Percentiles rank a stretch among this genome's conserved stretches.
phyloP scores from a whole-genome alignment of 2,797 vertebrate species.

The Anabacerthia variegaticeps region DNA sequence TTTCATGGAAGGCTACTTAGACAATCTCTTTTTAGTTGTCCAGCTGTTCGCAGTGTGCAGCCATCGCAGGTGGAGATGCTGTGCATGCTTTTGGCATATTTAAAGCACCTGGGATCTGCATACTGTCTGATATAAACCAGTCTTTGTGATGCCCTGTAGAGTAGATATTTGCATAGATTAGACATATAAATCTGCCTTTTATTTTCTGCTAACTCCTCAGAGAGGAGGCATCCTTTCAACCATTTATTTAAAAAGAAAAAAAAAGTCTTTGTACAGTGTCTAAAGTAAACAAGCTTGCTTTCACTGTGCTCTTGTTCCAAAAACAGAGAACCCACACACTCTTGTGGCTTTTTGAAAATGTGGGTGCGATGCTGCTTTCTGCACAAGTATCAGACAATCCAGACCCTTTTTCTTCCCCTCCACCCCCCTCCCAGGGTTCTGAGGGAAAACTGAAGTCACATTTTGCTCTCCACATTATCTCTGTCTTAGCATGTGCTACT shows the following conservation, averaged over 20 bases:
- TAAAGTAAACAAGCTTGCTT: constrained; percentile 67
- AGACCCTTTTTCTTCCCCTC: not conserved
- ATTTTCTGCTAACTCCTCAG: constrained; percentile 53
- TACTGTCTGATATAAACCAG: constrained; percentile 48
- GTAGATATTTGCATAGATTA: constrained; percentile 73
- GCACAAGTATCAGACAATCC: not conserved
- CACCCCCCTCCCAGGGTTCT: not conserved
- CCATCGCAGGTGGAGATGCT: constrained; percentile 50
- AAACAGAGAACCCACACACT: constrained; percentile 47
- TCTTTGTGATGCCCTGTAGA: constrained; percentile 64
- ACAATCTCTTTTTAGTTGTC: constrained; percentile 32
- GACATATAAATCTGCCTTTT: constrained; percentile 71
- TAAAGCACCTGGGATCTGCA: constrained; percentile 62
- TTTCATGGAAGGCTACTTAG: constrained; percentile 24
- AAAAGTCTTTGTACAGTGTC: constrained; percentile 63
- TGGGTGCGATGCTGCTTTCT: not conserved
- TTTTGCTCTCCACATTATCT: not conserved
- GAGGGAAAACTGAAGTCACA: not conserved
- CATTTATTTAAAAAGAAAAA: constrained; percentile 48
- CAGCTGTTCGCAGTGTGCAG: constrained; percentile 40
- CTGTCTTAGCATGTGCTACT: fast-evolving
- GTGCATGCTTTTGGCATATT: constrained; percentile 15
- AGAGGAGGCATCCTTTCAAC: constrained; percentile 50
- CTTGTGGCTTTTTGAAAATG: constrained; percentile 26
- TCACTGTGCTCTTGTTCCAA: constrained; percentile 50